A percentile compares a stretch with the other conserved stretches of the same genome.
phyloP scores from a whole-genome alignment of 2,797 vertebrate species.

The Gadopsis marmoratus region DNA sequence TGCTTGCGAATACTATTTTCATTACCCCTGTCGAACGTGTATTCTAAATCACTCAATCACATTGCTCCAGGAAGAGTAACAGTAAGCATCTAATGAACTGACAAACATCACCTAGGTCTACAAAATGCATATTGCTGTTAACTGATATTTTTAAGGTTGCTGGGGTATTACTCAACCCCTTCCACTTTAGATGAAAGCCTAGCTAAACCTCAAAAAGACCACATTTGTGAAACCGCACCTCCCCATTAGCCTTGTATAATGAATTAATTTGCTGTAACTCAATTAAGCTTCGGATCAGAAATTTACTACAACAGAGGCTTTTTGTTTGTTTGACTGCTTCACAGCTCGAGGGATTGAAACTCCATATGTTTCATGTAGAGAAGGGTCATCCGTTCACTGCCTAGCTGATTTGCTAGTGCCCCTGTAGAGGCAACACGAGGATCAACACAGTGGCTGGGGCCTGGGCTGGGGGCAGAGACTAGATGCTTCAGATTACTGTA shows the following conservation, averaged over 20 bases:
- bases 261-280: slow-evolving; percentile 38
- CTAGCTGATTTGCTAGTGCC: slow-evolving; percentile 37
- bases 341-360: slow-evolving; percentile 43
- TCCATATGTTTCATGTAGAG: slow-evolving; percentile 43
- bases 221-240: slow-evolving; percentile 20
- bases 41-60: slow-evolving; percentile 30
- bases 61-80: slow-evolving; percentile 6
- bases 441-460: slow-evolving; percentile 38
- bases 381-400: slow-evolving; percentile 19
- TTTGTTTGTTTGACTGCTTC: slow-evolving; percentile 48
- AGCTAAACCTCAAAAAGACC: slow-evolving; percentile 10
- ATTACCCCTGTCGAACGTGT: slow-evolving; percentile 11
- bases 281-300: slow-evolving; percentile 43
- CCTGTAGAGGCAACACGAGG: slow-evolving; percentile 33
- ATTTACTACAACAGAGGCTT: slow-evolving; percentile 37
- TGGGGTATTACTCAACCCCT: slow-evolving; percentile 7
- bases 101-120: slow-evolving; percentile 5
- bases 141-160: slow-evolving; percentile 21
- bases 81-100: slow-evolving; percentile 20
- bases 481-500: slow-evolving; percentile 81
- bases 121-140: slow-evolving; percentile 14
- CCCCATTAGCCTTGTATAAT: slow-evolving; percentile 24
- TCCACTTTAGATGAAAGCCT: slow-evolving; percentile 29
- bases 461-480: slow-evolving; percentile 46
- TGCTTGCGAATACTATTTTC: slow-evolving; percentile 1